These are phyloP conservation scores for Operophtera brumata DNA, from an alignment of 2,888 invertebrate genomes.

Conservation along the genomic window DNA sequence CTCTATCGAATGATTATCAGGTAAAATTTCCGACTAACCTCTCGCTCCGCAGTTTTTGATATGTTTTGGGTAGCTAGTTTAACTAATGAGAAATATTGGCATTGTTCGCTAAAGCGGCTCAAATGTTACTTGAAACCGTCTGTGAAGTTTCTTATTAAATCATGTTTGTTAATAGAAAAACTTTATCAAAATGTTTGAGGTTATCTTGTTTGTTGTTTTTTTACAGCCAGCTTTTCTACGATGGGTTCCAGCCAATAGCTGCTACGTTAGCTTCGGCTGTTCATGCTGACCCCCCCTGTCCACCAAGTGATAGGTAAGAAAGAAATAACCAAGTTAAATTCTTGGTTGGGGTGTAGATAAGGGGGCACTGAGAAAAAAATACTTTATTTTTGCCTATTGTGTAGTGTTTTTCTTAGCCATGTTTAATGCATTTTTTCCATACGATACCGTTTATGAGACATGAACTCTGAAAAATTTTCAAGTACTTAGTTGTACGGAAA, in stretches of 20 bases:
- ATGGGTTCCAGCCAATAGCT: slow-evolving; percentile 97
- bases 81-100: too few species aligned
- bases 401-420: too few species aligned
- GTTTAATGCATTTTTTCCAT: too few species aligned
- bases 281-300: slow-evolving; percentile 95
- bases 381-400: too few species aligned
- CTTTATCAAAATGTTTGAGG: slow-evolving; percentile 10
- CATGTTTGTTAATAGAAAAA: not conserved
- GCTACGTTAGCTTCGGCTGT: slow-evolving; percentile 90
- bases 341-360: too few species aligned
- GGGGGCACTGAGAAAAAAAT: too few species aligned
- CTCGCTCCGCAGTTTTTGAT: not conserved
- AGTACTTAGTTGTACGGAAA: too few species aligned
- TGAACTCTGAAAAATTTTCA: too few species aligned
- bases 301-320: slow-evolving; percentile 91
- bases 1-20: slow-evolving; percentile 96
- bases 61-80: too few species aligned
- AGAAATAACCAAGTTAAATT: not conserved
- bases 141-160: not conserved
- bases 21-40: slow-evolving; percentile 53
- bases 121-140: not conserved
- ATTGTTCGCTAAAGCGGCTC: not conserved
- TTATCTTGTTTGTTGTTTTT: slow-evolving; percentile 18
- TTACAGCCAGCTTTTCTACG: slow-evolving; percentile 96
- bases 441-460: too few species aligned